These are phyloP conservation scores for Aldabrachelys gigantea DNA, from an alignment of 2,113 vertebrate species.

Conservation along the genomic window DNA sequence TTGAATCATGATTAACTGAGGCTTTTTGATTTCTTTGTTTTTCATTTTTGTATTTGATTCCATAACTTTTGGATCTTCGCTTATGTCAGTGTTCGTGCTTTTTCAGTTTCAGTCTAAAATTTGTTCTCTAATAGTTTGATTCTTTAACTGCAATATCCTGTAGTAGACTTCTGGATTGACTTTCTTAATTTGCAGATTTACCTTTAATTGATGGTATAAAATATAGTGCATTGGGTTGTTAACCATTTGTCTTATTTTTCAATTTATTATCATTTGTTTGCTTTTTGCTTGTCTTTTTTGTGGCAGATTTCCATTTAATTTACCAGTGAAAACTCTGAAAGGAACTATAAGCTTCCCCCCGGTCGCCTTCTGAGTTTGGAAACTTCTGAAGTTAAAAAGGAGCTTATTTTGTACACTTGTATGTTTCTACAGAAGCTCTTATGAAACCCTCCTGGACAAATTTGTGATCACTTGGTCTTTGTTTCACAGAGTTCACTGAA, in stretches of 20 bases:
- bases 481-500: conserved; percentile 25
- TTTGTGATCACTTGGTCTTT: conserved; percentile 5
- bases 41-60: neutral
- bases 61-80: neutral
- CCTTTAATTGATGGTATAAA: neutral
- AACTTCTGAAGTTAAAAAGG: neutral
- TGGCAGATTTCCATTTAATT: neutral
- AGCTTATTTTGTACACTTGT: neutral
- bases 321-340: neutral
- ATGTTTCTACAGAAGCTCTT: neutral
- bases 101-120: neutral
- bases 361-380: neutral
- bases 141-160: neutral
- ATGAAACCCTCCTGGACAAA: neutral
- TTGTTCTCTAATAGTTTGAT: neutral
- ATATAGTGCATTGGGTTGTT: neutral
- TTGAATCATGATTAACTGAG: neutral
- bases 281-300: neutral
- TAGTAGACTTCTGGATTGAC: neutral
- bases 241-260: neutral
- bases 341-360: neutral
- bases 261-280: neutral
- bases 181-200: neutral
- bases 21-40: neutral
- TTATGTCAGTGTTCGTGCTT: neutral